phyloP scores from a whole-genome alignment of 2,797 vertebrate species.

The Ibycter americanus region DNA sequence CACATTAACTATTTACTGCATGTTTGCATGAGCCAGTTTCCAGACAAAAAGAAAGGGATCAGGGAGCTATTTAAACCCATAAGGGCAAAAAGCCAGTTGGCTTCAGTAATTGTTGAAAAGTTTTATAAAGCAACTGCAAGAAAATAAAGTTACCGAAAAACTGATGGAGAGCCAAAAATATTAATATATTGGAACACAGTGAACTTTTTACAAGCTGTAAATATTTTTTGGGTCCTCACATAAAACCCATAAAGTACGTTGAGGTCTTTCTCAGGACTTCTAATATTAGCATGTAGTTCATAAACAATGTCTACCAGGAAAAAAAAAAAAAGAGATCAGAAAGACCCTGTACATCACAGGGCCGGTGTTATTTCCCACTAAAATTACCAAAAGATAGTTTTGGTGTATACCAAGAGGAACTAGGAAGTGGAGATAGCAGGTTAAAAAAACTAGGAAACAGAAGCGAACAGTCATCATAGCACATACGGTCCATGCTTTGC shows the following conservation, averaged over 20 bases:
- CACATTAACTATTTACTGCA: background rate
- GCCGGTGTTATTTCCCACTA: background rate
- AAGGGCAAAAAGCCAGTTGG: slow-evolving; percentile 52
- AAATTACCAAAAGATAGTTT: background rate
- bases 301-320: background rate
- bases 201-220: slow-evolving; percentile 31
- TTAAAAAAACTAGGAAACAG: background rate
- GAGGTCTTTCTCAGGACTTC: background rate
- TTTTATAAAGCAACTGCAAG: slow-evolving; percentile 56
- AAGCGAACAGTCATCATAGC: background rate
- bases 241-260: background rate
- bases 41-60: background rate
- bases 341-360: background rate
- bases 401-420: background rate
- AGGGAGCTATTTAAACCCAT: slow-evolving; percentile 39
- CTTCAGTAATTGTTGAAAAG: background rate
- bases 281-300: background rate
- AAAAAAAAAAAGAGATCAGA: background rate
- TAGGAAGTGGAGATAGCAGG: background rate
- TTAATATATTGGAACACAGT: slow-evolving; percentile 24
- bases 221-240: background rate
- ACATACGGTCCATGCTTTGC: rapidly evolving
- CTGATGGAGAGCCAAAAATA: slow-evolving; percentile 57
- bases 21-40: background rate
- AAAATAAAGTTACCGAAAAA: slow-evolving; percentile 18